Percentiles rank a stretch among this genome's conserved stretches.
Conservation (phyloP, 1,140 invertebrate species). For the Lethrus apterus region DNA sequence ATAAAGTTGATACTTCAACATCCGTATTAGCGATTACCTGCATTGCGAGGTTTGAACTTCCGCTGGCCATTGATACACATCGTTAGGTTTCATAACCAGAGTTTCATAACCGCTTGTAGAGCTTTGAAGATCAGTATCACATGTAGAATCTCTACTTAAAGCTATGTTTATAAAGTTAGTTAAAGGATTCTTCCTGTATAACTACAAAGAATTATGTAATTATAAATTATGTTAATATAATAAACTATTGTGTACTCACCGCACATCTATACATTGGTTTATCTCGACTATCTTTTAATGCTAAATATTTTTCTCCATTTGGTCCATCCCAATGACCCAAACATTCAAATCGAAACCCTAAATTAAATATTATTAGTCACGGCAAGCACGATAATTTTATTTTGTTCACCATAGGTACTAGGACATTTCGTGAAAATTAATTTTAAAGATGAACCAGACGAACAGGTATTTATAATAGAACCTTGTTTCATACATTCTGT, state of each 20-base stretch:
- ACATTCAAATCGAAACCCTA: slow-evolving; percentile 60
- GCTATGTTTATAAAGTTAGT: slow-evolving; percentile 54
- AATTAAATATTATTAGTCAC: too few relatives aligned
- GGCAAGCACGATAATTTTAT: too few relatives aligned
- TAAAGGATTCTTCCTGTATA: slow-evolving; percentile 50
- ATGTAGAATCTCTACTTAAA: slow-evolving; percentile 64
- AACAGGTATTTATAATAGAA: slow-evolving; percentile 57
- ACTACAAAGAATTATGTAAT: slow-evolving; percentile 38
- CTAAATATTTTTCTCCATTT: slow-evolving; percentile 52
- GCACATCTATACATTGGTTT: slow-evolving; percentile 59
- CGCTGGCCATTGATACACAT: slow-evolving; percentile 38
- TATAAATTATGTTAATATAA: slow-evolving; percentile 10
- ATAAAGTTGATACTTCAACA: neutral
- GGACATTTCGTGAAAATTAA: too few relatives aligned
- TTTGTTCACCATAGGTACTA: too few relatives aligned
- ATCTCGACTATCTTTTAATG: slow-evolving; percentile 52
- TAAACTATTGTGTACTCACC: slow-evolving; percentile 44
- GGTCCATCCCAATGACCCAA: slow-evolving; percentile 58
- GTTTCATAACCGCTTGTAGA: slow-evolving; percentile 55
- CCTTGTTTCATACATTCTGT: slow-evolving; percentile 48
- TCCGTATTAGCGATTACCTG: slow-evolving; percentile 27
- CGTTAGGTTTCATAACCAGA: slow-evolving; percentile 43
- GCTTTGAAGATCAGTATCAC: slow-evolving; percentile 49
- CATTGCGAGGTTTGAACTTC: slow-evolving; percentile 35
- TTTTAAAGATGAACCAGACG: slow-evolving; percentile 54